Base-by-base conservation (phyloP, 2,113 vertebrate species). In the Aptenodytes forsteri region DNA sequence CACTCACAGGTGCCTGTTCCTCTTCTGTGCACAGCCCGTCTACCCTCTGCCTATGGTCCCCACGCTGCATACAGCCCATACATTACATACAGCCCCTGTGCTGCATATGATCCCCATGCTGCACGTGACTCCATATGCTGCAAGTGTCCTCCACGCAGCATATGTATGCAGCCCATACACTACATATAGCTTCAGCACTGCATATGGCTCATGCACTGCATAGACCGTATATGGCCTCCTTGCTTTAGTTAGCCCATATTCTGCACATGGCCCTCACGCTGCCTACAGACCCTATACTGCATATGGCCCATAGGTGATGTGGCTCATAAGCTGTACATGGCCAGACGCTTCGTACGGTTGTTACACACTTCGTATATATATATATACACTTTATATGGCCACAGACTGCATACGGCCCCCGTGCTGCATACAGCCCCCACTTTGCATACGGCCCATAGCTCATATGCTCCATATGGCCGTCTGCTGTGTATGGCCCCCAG, bases 401-500 rank as follows among this genome's bases (percentile, higher is more conserved):
- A 23, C 46, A 25, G 36, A 12, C 47, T 36, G 56, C 32, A 16
- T 34, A 30, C 26, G 30, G 34, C 16, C 40, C 32, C 32, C 13
- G 6, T 2, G 13, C 42, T 58, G 44, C 18, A 1, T 50, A 59
- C 1, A 21, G 26, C 34, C 36, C 25, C 23, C 38, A 13, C 18
- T 4, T 61, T 21, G 11, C 32, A 4, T n/a, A 36, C 0, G 47
- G 38, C 59, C 49, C 47, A 11, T 19, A 62, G 38, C 36, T n/a
- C 30, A 1, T 15, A 29, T 2, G 6, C 20, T 30, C 19, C 19
- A 6, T 62, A 20, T 1, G 40, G 20, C 34, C 16, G 3, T 5
- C 40, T 49, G 55, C 81, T 22, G 38, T 6, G 3, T 42, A 19
- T 6, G 47, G 17, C n/a, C 55, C 54, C 50, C 15, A 14, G 50